Percentiles rank a stretch among this genome's conserved stretches.
These are phyloP conservation scores for Microtus richardsoni DNA, from an alignment of 2,113 vertebrate genomes.

Conservation along the genomic window DNA sequence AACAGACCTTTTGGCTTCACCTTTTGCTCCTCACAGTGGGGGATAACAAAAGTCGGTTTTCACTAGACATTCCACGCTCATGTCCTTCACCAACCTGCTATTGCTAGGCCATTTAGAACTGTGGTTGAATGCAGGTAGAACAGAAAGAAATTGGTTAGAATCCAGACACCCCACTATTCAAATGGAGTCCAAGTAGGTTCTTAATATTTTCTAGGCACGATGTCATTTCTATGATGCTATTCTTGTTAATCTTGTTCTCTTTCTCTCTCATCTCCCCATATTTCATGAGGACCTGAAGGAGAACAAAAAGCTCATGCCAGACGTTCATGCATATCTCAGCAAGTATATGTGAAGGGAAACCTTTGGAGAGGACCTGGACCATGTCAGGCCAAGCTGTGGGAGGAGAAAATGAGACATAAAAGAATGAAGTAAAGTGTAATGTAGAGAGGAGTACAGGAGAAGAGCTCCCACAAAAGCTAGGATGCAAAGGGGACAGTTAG, in stretches of 20 bases:
- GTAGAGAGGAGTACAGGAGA: neutral
- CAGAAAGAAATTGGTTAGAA: neutral
- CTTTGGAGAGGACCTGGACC: neutral
- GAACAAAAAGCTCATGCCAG: conserved; percentile 62
- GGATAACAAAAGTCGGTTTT: conserved; percentile 22
- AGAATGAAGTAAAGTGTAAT: neutral
- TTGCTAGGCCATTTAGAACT: neutral
- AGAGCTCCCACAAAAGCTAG: neutral
- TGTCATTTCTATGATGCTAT: conserved; percentile 46
- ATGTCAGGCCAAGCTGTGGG: neutral
- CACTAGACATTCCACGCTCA: neutral
- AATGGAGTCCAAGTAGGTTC: conserved; percentile 10
- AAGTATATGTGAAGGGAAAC: conserved; percentile 33
- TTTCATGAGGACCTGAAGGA: conserved; percentile 47
- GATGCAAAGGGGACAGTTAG: neutral
- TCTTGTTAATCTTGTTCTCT: conserved; percentile 48
- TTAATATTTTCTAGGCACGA: conserved; percentile 51
- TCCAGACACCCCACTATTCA: neutral
- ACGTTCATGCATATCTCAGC: conserved; percentile 53
- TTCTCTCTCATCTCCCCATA: neutral
- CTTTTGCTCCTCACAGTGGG: neutral
- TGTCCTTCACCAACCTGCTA: neutral
- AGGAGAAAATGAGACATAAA: conserved; percentile 12
- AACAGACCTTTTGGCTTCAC: neutral
- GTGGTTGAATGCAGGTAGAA: neutral